phyloP scores from a whole-genome alignment of 2,113 vertebrate species.

The Brachyhypopomus gauderio region DNA sequence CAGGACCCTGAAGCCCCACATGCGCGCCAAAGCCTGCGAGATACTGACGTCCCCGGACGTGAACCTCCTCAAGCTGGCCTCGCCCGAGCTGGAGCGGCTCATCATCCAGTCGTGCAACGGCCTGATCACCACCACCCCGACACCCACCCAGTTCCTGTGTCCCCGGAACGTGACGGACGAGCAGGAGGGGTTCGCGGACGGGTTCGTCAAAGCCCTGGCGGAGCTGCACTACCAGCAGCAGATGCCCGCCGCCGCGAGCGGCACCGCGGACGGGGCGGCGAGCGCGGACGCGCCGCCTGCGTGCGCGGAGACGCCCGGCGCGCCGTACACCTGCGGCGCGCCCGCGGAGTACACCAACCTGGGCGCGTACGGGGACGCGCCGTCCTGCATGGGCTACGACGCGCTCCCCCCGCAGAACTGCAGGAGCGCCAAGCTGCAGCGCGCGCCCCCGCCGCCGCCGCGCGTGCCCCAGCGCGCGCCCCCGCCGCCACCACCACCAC shows the following conservation, averaged over 20 bases:
- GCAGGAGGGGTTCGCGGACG: constrained; percentile 97
- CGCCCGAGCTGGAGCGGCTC: constrained; percentile 94
- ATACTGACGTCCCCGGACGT: constrained; percentile 95
- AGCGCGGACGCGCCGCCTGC: constrained; percentile 65
- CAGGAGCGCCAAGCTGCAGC: constrained; percentile 62
- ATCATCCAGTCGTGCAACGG: constrained; percentile 99
- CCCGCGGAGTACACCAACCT: too few species aligned
- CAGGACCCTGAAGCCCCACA: constrained; percentile 91
- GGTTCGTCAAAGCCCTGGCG: constrained; percentile 93
- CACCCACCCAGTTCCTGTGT: constrained; percentile 96
- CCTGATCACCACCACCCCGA: constrained; percentile 97
- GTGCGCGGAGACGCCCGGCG: too few species aligned
- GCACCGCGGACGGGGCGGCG: constrained; percentile 78
- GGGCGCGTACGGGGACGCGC: constrained; percentile 50
- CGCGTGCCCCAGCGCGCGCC: constrained; percentile 82
- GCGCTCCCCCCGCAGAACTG: too few species aligned
- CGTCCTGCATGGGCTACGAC: too few species aligned
- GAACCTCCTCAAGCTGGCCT: constrained; percentile 94
- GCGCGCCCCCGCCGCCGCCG: constrained; percentile 81
- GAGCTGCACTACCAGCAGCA: constrained; percentile 95
- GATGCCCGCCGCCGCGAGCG: constrained; percentile 81
- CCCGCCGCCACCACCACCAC: too few species aligned
- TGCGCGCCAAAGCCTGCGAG: constrained; percentile 88
- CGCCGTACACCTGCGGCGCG: too few species aligned
- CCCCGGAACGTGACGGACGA: constrained; percentile 98